These are phyloP conservation scores for Harpegnathos saltator DNA, from an alignment of 1,140 invertebrate species.

Conservation along the genomic window DNA sequence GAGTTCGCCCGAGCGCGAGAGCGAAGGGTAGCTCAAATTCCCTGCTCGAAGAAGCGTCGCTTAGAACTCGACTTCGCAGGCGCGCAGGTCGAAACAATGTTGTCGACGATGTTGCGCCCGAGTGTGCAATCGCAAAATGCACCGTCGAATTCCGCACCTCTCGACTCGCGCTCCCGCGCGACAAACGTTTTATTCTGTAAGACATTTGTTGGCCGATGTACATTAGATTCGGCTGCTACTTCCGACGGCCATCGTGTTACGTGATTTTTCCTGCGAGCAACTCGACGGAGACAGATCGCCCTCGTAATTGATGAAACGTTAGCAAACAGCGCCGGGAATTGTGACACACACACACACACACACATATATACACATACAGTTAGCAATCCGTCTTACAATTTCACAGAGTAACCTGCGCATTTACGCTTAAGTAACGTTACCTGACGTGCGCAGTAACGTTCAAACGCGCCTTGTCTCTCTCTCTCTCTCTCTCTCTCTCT, in stretches of 20 bases:
- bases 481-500: too few relatives aligned
- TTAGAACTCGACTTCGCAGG: too few relatives aligned
- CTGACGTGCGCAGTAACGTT: constrained; percentile 29
- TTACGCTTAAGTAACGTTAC: constrained; percentile 41
- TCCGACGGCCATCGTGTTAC: constrained; percentile 53
- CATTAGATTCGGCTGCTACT: constrained; percentile 31
- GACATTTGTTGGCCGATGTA: constrained; percentile 54
- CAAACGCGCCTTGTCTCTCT: background rate
- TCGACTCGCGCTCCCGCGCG: background rate
- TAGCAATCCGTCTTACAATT: constrained; percentile 60
- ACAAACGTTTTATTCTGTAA: constrained; percentile 37
- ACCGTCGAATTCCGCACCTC: background rate
- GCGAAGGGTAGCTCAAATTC: too few relatives aligned
- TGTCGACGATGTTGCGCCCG: too few relatives aligned
- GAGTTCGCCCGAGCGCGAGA: too few relatives aligned
- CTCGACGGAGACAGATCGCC: constrained; percentile 60
- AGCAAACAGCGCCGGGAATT: constrained; percentile 59
- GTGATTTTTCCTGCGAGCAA: constrained; percentile 58
- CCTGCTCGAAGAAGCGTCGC: too few relatives aligned
- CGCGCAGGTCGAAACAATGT: too few relatives aligned
- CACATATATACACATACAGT: constrained; percentile 55
- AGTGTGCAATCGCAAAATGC: background rate
- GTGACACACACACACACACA: constrained; percentile 58
- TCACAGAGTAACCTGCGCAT: constrained; percentile 53
- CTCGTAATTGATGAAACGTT: constrained; percentile 60